Evolutionary conservation across 2,113 vertebrate species (phyloP).

Genomic region (Phoxinus phoxinus): DNA sequence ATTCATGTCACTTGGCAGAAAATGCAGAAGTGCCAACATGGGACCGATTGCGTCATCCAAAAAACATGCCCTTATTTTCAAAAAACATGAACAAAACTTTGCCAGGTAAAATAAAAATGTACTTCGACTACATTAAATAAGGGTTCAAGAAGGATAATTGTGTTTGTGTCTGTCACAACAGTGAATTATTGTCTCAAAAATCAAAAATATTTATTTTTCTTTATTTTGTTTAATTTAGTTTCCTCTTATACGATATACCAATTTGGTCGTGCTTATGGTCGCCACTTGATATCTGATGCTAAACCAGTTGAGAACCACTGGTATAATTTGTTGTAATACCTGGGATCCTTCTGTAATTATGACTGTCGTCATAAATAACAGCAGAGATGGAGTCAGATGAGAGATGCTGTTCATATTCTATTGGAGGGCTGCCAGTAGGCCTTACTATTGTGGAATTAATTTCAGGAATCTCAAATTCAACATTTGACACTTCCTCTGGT

Average conservation of each 20-base stretch:
- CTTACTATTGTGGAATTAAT: background rate
- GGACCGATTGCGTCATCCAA: background rate
- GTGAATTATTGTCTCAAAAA: background rate
- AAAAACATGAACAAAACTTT: background rate
- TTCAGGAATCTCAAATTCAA: constrained; percentile 26
- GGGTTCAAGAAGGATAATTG: background rate
- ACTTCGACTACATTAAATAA: background rate
- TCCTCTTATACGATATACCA: background rate
- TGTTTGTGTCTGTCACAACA: too few species aligned
- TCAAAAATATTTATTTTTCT: background rate
- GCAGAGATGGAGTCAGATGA: constrained; percentile 30
- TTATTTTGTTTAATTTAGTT: background rate
- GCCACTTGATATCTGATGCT: background rate
- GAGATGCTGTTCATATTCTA: constrained; percentile 39
- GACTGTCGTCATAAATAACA: constrained; percentile 16
- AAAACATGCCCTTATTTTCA: background rate
- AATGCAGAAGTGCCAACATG: background rate
- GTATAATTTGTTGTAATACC: constrained; percentile 1
- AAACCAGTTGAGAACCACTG: constrained; percentile 9
- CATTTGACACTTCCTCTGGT: constrained; percentile 11
- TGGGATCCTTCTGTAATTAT: constrained; percentile 32
- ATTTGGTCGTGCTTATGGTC: background rate
- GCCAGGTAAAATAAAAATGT: background rate
- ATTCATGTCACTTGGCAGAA: background rate
- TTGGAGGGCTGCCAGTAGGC: constrained; percentile 17